A percentile compares a stretch with the other conserved stretches of the same genome.
These are phyloP conservation scores for Branchipolynoe longqiensis DNA, from an alignment of 2,888 invertebrate genomes.

Conservation along the genomic window DNA sequence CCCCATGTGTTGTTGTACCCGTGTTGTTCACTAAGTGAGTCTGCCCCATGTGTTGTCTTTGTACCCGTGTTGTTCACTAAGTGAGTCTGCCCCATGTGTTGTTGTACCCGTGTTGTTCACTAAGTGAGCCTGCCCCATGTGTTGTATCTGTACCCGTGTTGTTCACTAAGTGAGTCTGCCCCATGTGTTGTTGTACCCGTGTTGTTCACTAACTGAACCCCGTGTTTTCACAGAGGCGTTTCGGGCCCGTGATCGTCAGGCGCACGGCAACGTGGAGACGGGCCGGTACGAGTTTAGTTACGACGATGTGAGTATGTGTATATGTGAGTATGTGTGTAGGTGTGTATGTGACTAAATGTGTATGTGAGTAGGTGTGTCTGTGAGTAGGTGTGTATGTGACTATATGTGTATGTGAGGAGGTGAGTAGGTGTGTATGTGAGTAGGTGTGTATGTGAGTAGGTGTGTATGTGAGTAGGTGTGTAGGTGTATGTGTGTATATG, in stretches of 20 bases:
- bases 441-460: not conserved
- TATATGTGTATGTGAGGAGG: not conserved
- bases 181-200: no score
- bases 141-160: no score
- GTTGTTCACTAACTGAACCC: no score
- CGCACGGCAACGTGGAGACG: conserved; percentile 71
- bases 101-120: no score
- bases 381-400: not conserved
- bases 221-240: conserved; percentile 80
- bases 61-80: no score
- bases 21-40: no score
- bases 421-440: not conserved
- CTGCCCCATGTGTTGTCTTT: no score
- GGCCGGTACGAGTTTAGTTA: conserved; percentile 72
- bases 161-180: no score
- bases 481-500: not conserved
- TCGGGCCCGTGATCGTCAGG: conserved; percentile 73
- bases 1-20: no score
- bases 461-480: not conserved
- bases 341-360: not conserved
- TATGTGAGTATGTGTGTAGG: not conserved
- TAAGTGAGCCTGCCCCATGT: no score
- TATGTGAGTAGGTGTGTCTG: not conserved
- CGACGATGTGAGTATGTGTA: conserved; percentile 77
- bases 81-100: no score